Evolutionary conservation across 2,113 vertebrate genomes (phyloP).

Genomic region (Nibea albiflora): DNA sequence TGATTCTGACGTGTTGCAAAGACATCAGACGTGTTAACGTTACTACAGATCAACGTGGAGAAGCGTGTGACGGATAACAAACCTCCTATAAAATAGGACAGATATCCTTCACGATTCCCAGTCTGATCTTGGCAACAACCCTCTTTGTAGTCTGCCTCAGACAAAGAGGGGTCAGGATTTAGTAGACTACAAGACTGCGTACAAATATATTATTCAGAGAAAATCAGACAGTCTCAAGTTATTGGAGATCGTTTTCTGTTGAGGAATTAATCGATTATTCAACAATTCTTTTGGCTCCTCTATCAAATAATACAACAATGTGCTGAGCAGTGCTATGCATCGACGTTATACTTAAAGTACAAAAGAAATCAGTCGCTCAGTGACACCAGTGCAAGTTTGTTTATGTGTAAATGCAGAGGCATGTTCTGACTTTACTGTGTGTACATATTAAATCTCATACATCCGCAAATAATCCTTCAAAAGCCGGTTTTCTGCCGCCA

Average conservation of each 20-base stretch:
- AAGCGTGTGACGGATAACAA: not conserved
- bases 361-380: not conserved
- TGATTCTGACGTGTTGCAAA: too few relatives aligned
- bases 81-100: not conserved
- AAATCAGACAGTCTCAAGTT: not conserved
- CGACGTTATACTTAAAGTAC: not conserved
- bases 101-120: not conserved
- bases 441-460: not conserved
- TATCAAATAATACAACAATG: not conserved
- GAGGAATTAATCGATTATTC: not conserved
- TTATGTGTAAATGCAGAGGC: not conserved
- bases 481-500: not conserved
- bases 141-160: too few relatives aligned
- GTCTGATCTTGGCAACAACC: too few relatives aligned
- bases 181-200: too few relatives aligned
- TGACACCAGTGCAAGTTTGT: not conserved
- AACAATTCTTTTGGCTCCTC: not conserved
- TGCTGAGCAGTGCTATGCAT: not conserved
- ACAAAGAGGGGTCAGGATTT: too few relatives aligned
- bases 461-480: not conserved
- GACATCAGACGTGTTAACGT: not conserved
- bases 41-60: not conserved
- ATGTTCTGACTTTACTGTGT: not conserved
- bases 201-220: not conserved
- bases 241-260: not conserved